A percentile compares a stretch with the other conserved stretches of the same genome.
These are phyloP conservation scores for Cyprinodon brontotheroides DNA, from an alignment of 2,113 vertebrate genomes.

Conservation along the genomic window DNA sequence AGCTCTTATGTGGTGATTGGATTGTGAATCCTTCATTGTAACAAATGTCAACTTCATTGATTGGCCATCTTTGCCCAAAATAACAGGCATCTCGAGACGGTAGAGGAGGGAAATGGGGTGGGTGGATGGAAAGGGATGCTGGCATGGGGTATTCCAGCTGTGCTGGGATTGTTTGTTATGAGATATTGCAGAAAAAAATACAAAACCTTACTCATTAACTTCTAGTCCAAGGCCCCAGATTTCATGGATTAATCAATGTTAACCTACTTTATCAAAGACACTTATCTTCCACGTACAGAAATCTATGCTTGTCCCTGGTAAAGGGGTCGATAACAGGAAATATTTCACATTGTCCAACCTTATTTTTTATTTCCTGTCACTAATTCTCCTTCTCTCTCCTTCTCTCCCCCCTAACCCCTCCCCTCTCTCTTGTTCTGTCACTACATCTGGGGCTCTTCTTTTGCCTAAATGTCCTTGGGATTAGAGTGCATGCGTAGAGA, in stretches of 20 bases:
- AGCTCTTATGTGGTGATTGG: conserved; percentile 69
- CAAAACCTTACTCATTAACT: conserved; percentile 84
- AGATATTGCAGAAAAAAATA: conserved; percentile 73
- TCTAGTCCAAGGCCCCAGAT: conserved; percentile 76
- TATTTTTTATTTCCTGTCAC: conserved; percentile 48
- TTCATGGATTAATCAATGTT: conserved; percentile 87
- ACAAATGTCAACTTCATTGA: conserved; percentile 80
- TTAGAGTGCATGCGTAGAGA: conserved; percentile 48
- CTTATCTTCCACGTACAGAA: conserved; percentile 84
- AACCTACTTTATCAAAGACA: conserved; percentile 87
- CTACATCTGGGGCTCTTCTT: conserved; percentile 52
- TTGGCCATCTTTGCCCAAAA: conserved; percentile 73
- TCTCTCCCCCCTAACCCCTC: conserved; percentile 4
- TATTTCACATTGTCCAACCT: conserved; percentile 75
- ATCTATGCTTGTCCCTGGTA: conserved; percentile 80
- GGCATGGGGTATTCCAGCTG: conserved; percentile 47
- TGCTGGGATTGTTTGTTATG: conserved; percentile 56
- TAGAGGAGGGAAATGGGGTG: background rate
- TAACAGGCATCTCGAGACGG: conserved; percentile 68
- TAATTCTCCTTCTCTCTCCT: conserved; percentile 40
- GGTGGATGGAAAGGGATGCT: background rate
- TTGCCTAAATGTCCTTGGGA: conserved; percentile 73
- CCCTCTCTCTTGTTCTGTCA: conserved; percentile 41
- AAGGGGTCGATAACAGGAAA: conserved; percentile 80
- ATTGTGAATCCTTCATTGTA: conserved; percentile 78